A percentile compares a stretch with the other conserved stretches of the same genome.
Conservation (phyloP, 2,888 invertebrate genomes). For the Crepidodera aurea region DNA sequence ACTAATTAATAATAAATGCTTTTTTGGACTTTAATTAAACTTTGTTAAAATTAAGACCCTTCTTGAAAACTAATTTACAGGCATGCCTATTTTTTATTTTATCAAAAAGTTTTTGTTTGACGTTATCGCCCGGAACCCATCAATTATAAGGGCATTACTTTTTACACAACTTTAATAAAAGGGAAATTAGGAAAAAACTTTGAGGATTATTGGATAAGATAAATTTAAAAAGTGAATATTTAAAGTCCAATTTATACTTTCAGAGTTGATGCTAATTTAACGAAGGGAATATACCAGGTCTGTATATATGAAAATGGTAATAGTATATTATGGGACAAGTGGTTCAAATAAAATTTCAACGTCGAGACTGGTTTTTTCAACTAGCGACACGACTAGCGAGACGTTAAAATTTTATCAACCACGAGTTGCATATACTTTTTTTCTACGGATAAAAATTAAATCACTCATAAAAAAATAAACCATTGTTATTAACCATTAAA, state of each 20-base stretch:
- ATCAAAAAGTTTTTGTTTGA: constrained; percentile 27
- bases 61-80: constrained; percentile 27
- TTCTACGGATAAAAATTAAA: too few relatives aligned
- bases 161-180: constrained; percentile 23
- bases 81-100: constrained; percentile 23
- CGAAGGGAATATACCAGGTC: too few relatives aligned
- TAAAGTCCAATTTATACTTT: constrained; percentile 22
- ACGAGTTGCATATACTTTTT: too few relatives aligned
- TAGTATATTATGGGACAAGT: too few relatives aligned
- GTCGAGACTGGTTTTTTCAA: too few relatives aligned
- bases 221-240: constrained; percentile 20
- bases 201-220: constrained; percentile 18
- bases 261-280: background rate
- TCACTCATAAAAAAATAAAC: too few relatives aligned
- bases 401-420: too few relatives aligned
- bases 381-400: too few relatives aligned
- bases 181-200: constrained; percentile 24
- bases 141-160: constrained; percentile 26
- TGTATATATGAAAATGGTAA: too few relatives aligned
- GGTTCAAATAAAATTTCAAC: too few relatives aligned
- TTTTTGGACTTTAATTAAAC: constrained; percentile 26
- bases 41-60: constrained; percentile 25
- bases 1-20: constrained; percentile 24
- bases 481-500: too few relatives aligned
- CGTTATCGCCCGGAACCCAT: constrained; percentile 24